Evolutionary conservation across 2,888 invertebrate genomes (phyloP).

Genomic region (Parnassius apollo): DNA sequence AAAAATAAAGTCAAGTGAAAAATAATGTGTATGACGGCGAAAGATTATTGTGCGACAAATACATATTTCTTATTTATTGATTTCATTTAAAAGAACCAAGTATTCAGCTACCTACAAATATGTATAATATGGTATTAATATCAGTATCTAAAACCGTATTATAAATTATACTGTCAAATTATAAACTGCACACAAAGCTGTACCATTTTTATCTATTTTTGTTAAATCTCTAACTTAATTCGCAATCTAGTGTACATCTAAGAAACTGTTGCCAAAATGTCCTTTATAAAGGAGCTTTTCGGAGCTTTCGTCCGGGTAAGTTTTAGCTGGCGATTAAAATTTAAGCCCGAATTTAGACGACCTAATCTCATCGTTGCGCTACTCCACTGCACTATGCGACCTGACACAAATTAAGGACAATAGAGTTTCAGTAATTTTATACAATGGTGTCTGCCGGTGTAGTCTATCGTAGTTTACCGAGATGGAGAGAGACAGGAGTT

Average conservation of each 20-base stretch:
- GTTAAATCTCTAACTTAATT: conserved; percentile 36
- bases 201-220: conserved; percentile 22
- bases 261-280: conserved; percentile 62
- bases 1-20: conserved; percentile 76
- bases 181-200: neutral
- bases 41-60: conserved; percentile 44
- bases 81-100: neutral
- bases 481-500: conserved; percentile 34
- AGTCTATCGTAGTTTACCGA: conserved; percentile 45
- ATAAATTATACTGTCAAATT: too few relatives aligned
- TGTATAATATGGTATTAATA: neutral
- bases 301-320: conserved; percentile 54
- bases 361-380: conserved; percentile 67
- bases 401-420: conserved; percentile 56
- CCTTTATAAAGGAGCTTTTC: conserved; percentile 53
- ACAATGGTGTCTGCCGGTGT: conserved; percentile 49
- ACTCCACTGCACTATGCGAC: conserved; percentile 65
- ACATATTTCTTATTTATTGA: conserved; percentile 37
- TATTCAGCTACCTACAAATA: neutral
- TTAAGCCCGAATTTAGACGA: conserved; percentile 74
- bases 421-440: conserved; percentile 53
- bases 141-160: too few relatives aligned
- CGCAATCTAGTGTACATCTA: conserved; percentile 50
- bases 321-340: conserved; percentile 69
- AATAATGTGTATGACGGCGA: conserved; percentile 60